Evolutionary conservation across 2,113 vertebrate genomes (phyloP).

Genomic region (Perca flavescens): DNA sequence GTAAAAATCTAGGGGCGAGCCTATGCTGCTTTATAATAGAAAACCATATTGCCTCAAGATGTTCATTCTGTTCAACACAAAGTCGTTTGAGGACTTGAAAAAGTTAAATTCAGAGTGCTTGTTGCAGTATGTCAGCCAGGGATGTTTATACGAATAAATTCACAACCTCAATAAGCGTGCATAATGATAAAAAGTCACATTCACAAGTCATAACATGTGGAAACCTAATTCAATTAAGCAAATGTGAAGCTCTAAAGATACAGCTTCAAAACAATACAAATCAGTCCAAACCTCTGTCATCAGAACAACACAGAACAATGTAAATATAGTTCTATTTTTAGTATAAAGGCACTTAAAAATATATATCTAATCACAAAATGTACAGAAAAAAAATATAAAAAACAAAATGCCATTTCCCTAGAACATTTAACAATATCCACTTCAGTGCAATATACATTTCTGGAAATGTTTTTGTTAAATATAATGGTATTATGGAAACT

Average conservation of each 20-base stretch:
- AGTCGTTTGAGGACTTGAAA: slow-evolving; percentile 32
- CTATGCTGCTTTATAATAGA: slow-evolving; percentile 6
- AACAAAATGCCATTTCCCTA: not conserved
- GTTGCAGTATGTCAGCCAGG: not conserved
- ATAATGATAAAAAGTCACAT: slow-evolving; percentile 33
- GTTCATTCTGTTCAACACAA: slow-evolving; percentile 19
- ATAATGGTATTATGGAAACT: not conserved
- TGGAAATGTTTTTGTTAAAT: not conserved
- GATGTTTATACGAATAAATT: slow-evolving; percentile 26
- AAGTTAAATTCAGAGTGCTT: slow-evolving; percentile 7
- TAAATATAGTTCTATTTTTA: not conserved
- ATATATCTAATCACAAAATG: not conserved
- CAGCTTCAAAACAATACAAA: slow-evolving; percentile 27
- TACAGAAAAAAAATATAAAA: not conserved
- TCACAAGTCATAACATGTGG: not conserved
- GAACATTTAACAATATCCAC: not conserved
- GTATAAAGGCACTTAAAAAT: not conserved
- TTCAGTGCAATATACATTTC: not conserved
- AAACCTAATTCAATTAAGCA: slow-evolving; percentile 12
- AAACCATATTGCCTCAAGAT: slow-evolving; percentile 35
- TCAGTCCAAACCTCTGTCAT: not conserved
- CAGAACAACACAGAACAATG: not conserved
- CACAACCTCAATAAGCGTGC: slow-evolving; percentile 6
- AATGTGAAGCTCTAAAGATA: slow-evolving; percentile 31
- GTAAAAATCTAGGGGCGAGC: slow-evolving; percentile 19